Percentiles rank a stretch among this genome's conserved stretches.
Conservation (phyloP, 2,797 vertebrate genomes). For the Muraenolepis orangiensis region DNA sequence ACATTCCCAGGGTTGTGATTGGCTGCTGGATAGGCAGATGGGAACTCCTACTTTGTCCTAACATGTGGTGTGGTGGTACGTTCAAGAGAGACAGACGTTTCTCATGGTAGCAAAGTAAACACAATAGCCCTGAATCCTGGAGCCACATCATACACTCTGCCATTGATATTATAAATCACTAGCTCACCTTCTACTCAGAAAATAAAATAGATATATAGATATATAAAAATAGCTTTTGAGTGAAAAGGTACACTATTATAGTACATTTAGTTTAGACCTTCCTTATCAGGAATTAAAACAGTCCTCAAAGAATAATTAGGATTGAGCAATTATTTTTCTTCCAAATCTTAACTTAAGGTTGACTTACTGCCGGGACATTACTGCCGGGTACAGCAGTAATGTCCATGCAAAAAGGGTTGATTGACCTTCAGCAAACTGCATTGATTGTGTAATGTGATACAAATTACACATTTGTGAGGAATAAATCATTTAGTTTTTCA, state of each 20-base stretch:
- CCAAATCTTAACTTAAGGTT: neutral
- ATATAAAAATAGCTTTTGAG: conserved; percentile 17
- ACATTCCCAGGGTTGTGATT: conserved; percentile 52
- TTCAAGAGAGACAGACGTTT: conserved; percentile 45
- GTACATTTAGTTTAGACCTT: neutral
- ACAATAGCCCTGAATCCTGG: conserved; percentile 36
- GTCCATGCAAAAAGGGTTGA: neutral
- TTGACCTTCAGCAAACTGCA: neutral
- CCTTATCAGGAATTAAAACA: neutral
- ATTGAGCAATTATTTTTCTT: neutral
- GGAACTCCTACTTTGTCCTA: conserved; percentile 60
- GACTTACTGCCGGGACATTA: too few relatives aligned
- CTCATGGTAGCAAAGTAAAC: conserved; percentile 46
- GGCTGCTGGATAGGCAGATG: conserved; percentile 51
- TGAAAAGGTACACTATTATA: neutral
- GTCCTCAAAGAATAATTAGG: neutral
- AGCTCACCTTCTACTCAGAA: conserved; percentile 26
- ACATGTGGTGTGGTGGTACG: conserved; percentile 45
- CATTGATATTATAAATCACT: conserved; percentile 39
- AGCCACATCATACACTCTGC: conserved; percentile 33
- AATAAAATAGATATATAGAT: too few relatives aligned
- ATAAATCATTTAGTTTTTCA: neutral
- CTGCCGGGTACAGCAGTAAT: neutral
- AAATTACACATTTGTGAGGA: neutral
- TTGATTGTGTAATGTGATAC: too few relatives aligned